Conservation (phyloP, 2,113 vertebrate species). For the Sitta europaea region DNA sequence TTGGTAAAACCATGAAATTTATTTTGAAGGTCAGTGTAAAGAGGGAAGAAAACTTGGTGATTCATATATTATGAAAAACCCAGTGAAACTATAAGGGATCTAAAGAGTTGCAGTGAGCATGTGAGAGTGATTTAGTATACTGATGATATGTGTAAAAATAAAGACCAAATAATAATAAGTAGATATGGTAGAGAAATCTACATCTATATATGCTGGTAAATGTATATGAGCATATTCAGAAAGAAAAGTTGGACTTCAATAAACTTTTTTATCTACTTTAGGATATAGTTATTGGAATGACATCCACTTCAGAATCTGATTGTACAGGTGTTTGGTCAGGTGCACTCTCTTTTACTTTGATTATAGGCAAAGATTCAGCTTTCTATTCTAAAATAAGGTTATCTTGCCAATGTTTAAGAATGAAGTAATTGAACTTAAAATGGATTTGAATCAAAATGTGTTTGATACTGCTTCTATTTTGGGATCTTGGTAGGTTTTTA, state of each 20-base stretch:
- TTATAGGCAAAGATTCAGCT: neutral
- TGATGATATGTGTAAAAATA: neutral
- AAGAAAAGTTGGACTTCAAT: neutral
- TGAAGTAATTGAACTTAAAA: neutral
- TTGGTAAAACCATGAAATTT: neutral
- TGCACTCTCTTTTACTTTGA: neutral
- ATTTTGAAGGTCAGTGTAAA: neutral
- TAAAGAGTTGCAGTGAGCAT: neutral
- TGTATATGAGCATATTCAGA: neutral
- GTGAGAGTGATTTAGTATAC: neutral
- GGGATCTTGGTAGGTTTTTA: neutral
- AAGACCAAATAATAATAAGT: neutral
- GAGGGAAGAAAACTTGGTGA: neutral
- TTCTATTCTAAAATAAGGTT: neutral
- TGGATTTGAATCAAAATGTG: neutral
- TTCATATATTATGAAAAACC: neutral
- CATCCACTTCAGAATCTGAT: neutral
- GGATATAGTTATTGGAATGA: neutral
- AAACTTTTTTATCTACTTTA: neutral
- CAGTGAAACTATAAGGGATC: neutral
- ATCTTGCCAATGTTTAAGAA: neutral
- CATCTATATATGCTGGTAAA: neutral
- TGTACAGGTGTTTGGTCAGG: neutral
- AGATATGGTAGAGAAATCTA: neutral
- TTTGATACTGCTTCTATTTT: neutral